Conservation (phyloP, 2,113 vertebrate genomes). For the Carettochelys insculpta region DNA sequence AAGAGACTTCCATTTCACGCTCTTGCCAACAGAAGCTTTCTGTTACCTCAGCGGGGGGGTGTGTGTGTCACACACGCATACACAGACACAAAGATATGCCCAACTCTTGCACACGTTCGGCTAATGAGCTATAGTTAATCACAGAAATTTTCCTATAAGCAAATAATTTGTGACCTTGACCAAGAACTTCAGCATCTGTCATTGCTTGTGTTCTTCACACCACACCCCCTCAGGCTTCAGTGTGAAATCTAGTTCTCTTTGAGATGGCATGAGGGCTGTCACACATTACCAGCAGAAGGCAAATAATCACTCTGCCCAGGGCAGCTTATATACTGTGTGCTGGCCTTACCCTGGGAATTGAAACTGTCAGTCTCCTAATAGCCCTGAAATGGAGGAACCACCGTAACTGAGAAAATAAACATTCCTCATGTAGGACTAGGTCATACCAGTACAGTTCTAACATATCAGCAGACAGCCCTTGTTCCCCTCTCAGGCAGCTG, state of each 20-base stretch:
- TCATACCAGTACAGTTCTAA: constrained; percentile 24
- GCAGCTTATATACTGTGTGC: not conserved
- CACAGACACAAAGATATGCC: not conserved
- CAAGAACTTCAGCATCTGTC: not conserved
- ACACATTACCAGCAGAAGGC: not conserved
- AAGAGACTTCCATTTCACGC: not conserved
- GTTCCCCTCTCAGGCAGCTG: constrained; percentile 63
- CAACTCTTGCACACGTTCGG: fast-evolving
- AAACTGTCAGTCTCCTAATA: not conserved
- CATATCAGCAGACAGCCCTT: constrained; percentile 7
- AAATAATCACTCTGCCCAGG: not conserved
- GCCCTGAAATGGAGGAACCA: not conserved
- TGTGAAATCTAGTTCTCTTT: not conserved
- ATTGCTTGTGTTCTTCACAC: constrained; percentile 45
- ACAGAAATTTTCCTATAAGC: not conserved
- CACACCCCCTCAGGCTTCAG: not conserved
- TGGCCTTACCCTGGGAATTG: not conserved
- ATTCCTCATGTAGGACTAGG: constrained; percentile 30
- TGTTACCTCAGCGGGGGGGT: fast-evolving
- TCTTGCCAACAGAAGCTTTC: not conserved
- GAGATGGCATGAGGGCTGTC: not conserved
- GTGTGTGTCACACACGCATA: fast-evolving
- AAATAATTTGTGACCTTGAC: not conserved
- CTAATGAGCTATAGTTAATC: not conserved
- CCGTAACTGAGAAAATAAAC: not conserved